phyloP scores from a whole-genome alignment of 2,113 vertebrate species.

The Gnathonemus echidnorhynchus region DNA sequence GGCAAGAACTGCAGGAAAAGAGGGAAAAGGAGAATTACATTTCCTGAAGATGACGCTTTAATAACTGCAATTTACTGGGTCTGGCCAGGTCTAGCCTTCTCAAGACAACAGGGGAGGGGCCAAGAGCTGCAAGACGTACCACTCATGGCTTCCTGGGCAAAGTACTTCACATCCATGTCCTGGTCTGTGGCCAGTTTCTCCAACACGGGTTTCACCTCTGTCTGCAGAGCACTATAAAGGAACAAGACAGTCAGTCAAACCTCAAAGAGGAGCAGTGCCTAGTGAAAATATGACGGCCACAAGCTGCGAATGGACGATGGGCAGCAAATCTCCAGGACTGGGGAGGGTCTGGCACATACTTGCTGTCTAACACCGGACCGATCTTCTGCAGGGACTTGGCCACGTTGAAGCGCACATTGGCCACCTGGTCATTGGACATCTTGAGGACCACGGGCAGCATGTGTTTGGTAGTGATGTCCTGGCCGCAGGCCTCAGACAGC shows the following conservation, averaged over 20 bases:
- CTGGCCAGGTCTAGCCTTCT: background rate
- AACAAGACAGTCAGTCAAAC: background rate
- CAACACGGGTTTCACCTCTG: slow-evolving; percentile 77
- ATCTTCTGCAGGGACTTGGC: slow-evolving; percentile 87
- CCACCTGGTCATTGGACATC: slow-evolving; percentile 85
- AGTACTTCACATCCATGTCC: slow-evolving; percentile 87
- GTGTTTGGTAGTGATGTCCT: slow-evolving; percentile 84
- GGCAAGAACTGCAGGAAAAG: slow-evolving; percentile 57
- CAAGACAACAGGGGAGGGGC: background rate
- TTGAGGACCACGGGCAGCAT: slow-evolving; percentile 83
- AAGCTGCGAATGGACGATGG: no score
- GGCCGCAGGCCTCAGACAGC: slow-evolving; percentile 75
- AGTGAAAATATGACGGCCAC: background rate
- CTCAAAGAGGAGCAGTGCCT: background rate
- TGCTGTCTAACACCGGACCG: slow-evolving; percentile 72
- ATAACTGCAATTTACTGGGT: background rate
- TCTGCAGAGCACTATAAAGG: slow-evolving; percentile 66
- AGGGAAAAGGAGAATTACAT: background rate
- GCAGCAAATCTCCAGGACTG: background rate
- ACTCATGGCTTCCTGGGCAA: slow-evolving; percentile 83
- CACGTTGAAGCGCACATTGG: slow-evolving; percentile 86
- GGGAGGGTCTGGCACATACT: slow-evolving; percentile 46
- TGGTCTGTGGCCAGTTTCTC: slow-evolving; percentile 77
- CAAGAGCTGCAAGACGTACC: slow-evolving; percentile 53
- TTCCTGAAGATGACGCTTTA: background rate